These are phyloP conservation scores for Erynnis tages DNA, from an alignment of 2,888 invertebrate species.

Conservation along the genomic window DNA sequence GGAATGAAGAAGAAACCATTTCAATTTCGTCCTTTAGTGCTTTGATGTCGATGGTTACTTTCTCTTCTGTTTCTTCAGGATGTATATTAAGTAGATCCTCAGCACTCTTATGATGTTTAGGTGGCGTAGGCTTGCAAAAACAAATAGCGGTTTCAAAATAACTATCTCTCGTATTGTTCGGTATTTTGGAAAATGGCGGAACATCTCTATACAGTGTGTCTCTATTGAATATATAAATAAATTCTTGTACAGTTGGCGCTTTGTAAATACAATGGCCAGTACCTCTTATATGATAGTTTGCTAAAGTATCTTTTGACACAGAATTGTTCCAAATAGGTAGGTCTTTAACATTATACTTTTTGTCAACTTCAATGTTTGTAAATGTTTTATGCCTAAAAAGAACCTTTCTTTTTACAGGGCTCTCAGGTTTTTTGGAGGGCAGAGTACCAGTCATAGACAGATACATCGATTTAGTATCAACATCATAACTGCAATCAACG, in stretches of 20 bases:
- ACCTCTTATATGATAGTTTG: slow-evolving; percentile 72
- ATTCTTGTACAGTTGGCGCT: slow-evolving; percentile 68
- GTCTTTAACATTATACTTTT: slow-evolving; percentile 58
- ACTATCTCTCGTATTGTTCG: slow-evolving; percentile 58
- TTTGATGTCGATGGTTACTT: slow-evolving; percentile 57
- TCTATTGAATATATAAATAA: slow-evolving; percentile 72
- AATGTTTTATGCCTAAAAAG: slow-evolving; percentile 76
- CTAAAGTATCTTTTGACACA: slow-evolving; percentile 66
- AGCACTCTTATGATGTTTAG: slow-evolving; percentile 69
- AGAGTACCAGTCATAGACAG: slow-evolving; percentile 70
- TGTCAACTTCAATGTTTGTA: slow-evolving; percentile 70
- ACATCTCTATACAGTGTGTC: slow-evolving; percentile 63
- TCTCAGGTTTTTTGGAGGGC: slow-evolving; percentile 58
- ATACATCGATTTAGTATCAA: slow-evolving; percentile 57
- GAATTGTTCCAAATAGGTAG: slow-evolving; percentile 58
- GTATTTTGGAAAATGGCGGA: slow-evolving; percentile 56
- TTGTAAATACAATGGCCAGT: slow-evolving; percentile 75
- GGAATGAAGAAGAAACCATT: slow-evolving; percentile 61
- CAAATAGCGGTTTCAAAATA: slow-evolving; percentile 76
- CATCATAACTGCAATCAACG: slow-evolving; percentile 66
- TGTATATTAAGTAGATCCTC: slow-evolving; percentile 65
- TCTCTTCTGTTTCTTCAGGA: slow-evolving; percentile 47
- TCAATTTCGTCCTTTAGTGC: slow-evolving; percentile 53
- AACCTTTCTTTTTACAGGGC: slow-evolving; percentile 57
- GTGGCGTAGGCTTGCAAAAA: slow-evolving; percentile 67